Conservation (phyloP, 2,113 vertebrate species). For the Oreotrochilus melanogaster region DNA sequence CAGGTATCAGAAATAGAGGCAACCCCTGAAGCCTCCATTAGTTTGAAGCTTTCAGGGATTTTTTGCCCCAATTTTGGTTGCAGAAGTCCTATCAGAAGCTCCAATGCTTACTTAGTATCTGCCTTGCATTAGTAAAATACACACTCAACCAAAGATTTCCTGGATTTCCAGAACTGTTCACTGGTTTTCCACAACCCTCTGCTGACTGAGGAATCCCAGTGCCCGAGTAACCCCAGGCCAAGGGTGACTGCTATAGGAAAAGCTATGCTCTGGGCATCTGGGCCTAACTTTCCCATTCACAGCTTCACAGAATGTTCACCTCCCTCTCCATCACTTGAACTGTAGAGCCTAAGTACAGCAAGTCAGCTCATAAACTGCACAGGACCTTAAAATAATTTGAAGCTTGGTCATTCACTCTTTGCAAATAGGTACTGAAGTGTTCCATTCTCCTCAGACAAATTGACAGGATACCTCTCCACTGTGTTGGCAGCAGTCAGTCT, state of each 20-base stretch:
- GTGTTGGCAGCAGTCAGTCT: background rate
- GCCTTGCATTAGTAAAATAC: background rate
- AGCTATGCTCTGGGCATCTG: background rate
- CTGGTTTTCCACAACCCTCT: background rate
- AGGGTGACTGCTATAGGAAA: accelerated
- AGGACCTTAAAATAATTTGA: background rate
- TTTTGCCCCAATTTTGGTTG: background rate
- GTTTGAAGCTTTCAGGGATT: background rate
- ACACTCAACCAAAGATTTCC: background rate
- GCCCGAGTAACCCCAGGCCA: background rate
- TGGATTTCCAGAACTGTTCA: background rate
- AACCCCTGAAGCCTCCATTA: background rate
- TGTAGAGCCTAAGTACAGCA: background rate
- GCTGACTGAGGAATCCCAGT: background rate
- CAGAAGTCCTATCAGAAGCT: background rate
- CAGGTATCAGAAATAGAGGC: background rate
- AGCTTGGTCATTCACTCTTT: background rate
- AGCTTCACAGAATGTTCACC: background rate
- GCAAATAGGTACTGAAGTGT: background rate
- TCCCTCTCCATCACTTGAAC: background rate
- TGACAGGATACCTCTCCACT: background rate
- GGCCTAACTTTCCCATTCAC: background rate
- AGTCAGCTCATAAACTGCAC: background rate
- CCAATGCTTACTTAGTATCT: background rate
- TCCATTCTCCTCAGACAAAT: background rate